A percentile compares a stretch with the other conserved stretches of the same genome.
Conservation (phyloP, 1,140 invertebrate genomes). For the Steinernema khuongi region DNA sequence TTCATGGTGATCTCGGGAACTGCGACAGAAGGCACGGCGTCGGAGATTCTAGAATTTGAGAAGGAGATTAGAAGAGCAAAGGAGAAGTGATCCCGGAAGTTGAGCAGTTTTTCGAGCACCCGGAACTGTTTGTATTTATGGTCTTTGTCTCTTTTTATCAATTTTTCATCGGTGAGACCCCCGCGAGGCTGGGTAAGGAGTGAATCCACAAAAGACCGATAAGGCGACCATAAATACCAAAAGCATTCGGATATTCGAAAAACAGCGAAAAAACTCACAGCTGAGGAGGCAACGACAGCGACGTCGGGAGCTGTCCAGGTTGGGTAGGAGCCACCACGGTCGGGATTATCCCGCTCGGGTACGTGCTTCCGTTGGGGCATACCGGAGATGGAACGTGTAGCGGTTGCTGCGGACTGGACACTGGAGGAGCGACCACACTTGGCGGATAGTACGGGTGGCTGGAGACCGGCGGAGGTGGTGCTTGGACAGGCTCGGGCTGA, state of each 20-base stretch:
- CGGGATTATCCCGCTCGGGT: background rate
- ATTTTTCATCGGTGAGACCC: too few relatives aligned
- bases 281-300: background rate
- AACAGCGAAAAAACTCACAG: too few relatives aligned
- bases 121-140: too few relatives aligned
- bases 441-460: too few relatives aligned
- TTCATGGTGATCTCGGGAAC: constrained; percentile 30
- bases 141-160: too few relatives aligned
- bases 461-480: background rate
- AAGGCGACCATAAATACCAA: too few relatives aligned
- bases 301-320: background rate
- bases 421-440: constrained; percentile 1
- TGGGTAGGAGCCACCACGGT: background rate
- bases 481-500: constrained; percentile 1
- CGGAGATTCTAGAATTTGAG: constrained; percentile 3
- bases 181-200: too few relatives aligned
- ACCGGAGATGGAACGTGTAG: background rate
- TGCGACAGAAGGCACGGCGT: background rate
- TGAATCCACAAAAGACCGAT: too few relatives aligned
- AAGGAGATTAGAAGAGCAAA: too few relatives aligned
- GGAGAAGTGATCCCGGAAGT: too few relatives aligned
- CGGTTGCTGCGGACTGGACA: background rate
- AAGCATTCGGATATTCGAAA: too few relatives aligned
- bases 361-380: background rate
- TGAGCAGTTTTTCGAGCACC: too few relatives aligned